Evolutionary conservation across 2,888 invertebrate species (phyloP), one percentile per base, ranked within the genome.

Genomic region (Pseudococcus jackbeardsleyi): DNA sequence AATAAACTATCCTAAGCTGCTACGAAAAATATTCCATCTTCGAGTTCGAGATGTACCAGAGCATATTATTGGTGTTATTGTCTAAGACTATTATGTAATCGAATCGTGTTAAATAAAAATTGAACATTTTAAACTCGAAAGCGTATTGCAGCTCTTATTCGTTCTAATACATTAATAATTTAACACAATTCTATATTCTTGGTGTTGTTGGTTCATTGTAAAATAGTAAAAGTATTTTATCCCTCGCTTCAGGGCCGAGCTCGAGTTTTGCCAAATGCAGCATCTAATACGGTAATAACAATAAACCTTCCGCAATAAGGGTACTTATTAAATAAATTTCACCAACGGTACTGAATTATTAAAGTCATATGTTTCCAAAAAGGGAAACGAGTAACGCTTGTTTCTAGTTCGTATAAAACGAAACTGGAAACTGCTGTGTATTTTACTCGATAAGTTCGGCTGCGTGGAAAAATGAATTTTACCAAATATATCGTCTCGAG

Each of bases 311-410:
- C 59, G 85, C 54, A 85, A 85, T 64, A 64, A 64, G 85, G 85
- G 54, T 85, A 85, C 85, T 85, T 85, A 85, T 85, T 85, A 85
- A 85, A 85, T 85, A 85, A 85, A 85, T 85, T 85, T 85, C 42
- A 48, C 85, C 85, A 64, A 85, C 85, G 85, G 85, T 64, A 39
- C 85, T 85, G 85, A 85, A 85, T 85, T 85, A 85, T 85, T 85
- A 85, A 85, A 85, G 42, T 85, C 59, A 64, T 59, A 64, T 85
- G 85, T 85, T 86, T 86, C 59, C 54, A 85, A 85, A 85, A 59
- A 85, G 85, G 85, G 85, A 48, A 54, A 85, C 22, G 85, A 59
- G 33, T 46, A 59, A 54, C 50, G 85, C 48, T 85, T 64, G 85
- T 85, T 85, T 85, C 59, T 85, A 85, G 85, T 85, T 59, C 39